Conservation (phyloP, 2,888 invertebrate genomes). For the Molorchus minor region DNA sequence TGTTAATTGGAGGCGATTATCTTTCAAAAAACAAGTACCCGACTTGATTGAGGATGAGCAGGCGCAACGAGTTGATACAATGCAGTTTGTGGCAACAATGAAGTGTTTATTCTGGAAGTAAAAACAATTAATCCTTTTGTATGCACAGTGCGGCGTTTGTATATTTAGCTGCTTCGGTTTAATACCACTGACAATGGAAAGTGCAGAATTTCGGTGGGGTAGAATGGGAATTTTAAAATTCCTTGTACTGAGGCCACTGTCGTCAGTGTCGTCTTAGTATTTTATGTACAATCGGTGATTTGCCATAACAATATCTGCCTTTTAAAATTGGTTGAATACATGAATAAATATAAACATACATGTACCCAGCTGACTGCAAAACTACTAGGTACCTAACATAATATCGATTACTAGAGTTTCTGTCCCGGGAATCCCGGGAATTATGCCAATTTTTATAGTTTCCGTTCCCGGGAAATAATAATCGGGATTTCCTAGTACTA, state of each 20-base stretch:
- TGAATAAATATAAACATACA: no score
- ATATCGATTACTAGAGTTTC: no score
- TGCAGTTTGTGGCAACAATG: slow-evolving; percentile 42
- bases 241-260: not conserved
- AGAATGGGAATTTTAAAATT: not conserved
- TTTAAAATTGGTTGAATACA: no score
- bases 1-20: slow-evolving; percentile 18
- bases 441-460: no score
- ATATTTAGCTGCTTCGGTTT: slow-evolving; percentile 40
- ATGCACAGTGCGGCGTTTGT: slow-evolving; percentile 27
- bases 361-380: no score
- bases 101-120: slow-evolving; percentile 40
- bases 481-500: no score
- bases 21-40: slow-evolving; percentile 23
- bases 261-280: no score
- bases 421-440: no score
- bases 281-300: no score
- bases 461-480: no score
- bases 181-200: slow-evolving; percentile 5
- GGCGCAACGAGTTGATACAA: slow-evolving; percentile 38
- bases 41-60: slow-evolving; percentile 41
- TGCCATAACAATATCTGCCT: no score
- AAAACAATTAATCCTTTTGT: slow-evolving; percentile 31
- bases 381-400: no score
- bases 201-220: slow-evolving; percentile 6